Evolutionary conservation across 2,888 invertebrate genomes (phyloP).

Genomic region (Spodoptera exigua): DNA sequence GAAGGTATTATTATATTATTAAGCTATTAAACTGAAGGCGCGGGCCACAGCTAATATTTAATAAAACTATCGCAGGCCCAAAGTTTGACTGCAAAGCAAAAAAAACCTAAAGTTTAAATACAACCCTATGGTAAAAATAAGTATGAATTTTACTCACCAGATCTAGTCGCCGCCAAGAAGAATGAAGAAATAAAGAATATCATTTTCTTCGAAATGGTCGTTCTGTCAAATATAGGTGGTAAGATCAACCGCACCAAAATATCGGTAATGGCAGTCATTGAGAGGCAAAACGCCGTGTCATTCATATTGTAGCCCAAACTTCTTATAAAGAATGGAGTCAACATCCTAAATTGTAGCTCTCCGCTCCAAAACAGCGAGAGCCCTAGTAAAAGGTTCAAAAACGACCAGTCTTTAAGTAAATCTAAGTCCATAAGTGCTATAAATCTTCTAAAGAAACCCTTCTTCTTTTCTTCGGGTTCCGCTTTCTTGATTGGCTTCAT

Average conservation of each 20-base stretch:
- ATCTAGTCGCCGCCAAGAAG: slow-evolving; percentile 92
- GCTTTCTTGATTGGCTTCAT: slow-evolving; percentile 84
- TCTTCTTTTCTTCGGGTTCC: slow-evolving; percentile 73
- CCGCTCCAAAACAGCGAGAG: slow-evolving; percentile 93
- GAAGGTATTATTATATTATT: too few species aligned
- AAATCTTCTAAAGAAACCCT: slow-evolving; percentile 88
- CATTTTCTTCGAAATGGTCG: slow-evolving; percentile 91
- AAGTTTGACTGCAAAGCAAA: too few species aligned
- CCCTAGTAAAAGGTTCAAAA: slow-evolving; percentile 92
- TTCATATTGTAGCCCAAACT: slow-evolving; percentile 90
- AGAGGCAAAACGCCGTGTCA: slow-evolving; percentile 93
- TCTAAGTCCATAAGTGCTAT: slow-evolving; percentile 92
- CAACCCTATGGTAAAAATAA: too few species aligned
- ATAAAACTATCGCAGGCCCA: too few species aligned
- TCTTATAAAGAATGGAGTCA: slow-evolving; percentile 91
- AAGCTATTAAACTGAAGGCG: too few species aligned
- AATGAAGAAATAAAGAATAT: slow-evolving; percentile 93
- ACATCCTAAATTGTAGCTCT: slow-evolving; percentile 93
- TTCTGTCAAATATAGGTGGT: slow-evolving; percentile 93
- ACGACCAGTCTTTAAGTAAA: slow-evolving; percentile 92
- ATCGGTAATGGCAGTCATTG: slow-evolving; percentile 93
- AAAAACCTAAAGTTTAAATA: too few species aligned
- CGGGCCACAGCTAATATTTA: too few species aligned
- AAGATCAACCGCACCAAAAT: slow-evolving; percentile 92
- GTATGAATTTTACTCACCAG: slow-evolving; percentile 87